Conservation (phyloP, 1,140 invertebrate genomes). For the Akabosia matsudoensis region DNA sequence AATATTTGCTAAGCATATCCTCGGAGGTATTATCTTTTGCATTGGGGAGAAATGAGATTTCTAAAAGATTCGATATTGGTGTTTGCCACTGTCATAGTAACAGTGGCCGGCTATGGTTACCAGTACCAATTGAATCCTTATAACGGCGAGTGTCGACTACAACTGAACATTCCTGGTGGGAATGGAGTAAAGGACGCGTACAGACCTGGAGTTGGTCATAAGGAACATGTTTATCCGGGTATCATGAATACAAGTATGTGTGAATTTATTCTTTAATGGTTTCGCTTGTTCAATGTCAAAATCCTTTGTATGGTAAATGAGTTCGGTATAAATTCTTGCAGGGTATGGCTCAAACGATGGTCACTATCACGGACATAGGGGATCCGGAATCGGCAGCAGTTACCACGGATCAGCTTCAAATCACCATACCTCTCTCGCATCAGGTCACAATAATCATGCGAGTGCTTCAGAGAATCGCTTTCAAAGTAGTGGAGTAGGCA, state of each 20-base stretch:
- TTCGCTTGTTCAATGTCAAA: neutral
- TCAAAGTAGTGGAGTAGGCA: neutral
- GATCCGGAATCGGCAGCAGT: neutral
- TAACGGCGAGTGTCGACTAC: neutral
- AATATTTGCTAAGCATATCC: neutral
- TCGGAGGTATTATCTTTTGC: neutral
- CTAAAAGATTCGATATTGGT: neutral
- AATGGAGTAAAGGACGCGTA: neutral
- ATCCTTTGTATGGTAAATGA: neutral
- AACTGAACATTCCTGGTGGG: neutral
- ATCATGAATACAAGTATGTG: neutral
- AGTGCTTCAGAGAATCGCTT: too few species aligned
- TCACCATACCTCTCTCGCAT: neutral
- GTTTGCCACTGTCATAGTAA: neutral
- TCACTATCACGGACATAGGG: neutral
- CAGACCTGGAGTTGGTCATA: neutral
- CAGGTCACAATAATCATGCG: neutral
- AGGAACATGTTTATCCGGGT: neutral
- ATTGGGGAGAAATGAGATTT: neutral
- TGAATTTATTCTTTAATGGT: neutral
- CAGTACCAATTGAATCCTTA: neutral
- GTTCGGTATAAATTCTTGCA: neutral
- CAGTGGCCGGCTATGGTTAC: neutral
- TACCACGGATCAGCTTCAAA: neutral
- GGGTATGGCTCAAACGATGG: slow-evolving; percentile 5